Evolutionary conservation across 2,888 invertebrate genomes (phyloP), one percentile per base, ranked within the genome.

Genomic region (Ennomos fuscantarius): DNA sequence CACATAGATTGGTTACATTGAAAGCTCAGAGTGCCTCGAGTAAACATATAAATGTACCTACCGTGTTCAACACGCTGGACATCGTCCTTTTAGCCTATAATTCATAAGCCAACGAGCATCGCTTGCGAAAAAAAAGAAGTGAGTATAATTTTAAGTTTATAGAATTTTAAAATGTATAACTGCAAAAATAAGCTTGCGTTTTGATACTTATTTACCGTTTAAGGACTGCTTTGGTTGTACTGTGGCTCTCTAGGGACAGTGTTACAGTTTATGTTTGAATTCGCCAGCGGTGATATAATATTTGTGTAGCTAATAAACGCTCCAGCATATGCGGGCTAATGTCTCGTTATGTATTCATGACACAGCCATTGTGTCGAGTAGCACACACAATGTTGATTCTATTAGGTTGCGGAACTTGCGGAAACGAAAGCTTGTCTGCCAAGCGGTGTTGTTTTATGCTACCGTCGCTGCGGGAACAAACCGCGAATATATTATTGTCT

Each of bases 301-400:
- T 84, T 82, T 84, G 80, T 85, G 70, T 74, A 76, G 79, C 78
- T 84, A 87, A 86, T 86, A 86, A 84, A 82, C 81, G 75, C 72
- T 76, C 73, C 73, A 81, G 80, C 79, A 82, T 81, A 81, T 80
- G 81, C 79, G 76, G 79, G 81, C 82, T 86, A 84, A 88, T 87
- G 77, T 78, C 81, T 86, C 81, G 83, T 88, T 87, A 87, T 68
- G 81, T 86, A 88, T 88, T 88, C 88, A 87, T 85, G 85, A 81
- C 87, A 75, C 78, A 78, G 73, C 76, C 76, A 85, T 86, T 87
- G 87, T 86, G 79, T 79, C 73, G 80, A 82, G 83, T 78, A 75
- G 79, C 79, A 76, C 72, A 76, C 72, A 76, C 82, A 77, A 76
- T 80, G 84, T 82, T 85, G 82, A 87, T 86, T 87, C 80, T 86